phyloP scores from a whole-genome alignment of 2,888 invertebrate species.

The Lamproptera curius region DNA sequence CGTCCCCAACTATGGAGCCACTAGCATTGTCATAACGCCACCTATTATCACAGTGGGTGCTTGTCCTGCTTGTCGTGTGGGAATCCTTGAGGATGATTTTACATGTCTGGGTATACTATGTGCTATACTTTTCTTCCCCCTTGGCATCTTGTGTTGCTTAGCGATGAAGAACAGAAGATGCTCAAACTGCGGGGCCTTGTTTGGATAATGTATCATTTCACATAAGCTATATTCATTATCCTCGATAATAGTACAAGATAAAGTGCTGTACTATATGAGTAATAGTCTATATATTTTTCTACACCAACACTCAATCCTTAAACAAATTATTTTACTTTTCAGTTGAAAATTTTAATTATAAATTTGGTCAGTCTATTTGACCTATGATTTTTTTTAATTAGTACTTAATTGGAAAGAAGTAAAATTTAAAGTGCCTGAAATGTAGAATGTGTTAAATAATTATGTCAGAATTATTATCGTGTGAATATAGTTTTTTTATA shows the following conservation, averaged over 20 bases:
- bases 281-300: slow-evolving; percentile 16
- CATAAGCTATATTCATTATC: neutral
- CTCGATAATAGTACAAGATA: neutral
- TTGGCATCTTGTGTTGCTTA: slow-evolving; percentile 92
- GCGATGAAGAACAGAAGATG: slow-evolving; percentile 90
- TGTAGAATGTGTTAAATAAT: neutral
- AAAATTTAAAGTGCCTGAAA: neutral
- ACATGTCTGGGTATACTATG: slow-evolving; percentile 90
- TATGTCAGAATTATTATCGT: neutral
- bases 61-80: slow-evolving; percentile 93
- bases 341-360: too few species aligned
- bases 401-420: slow-evolving; percentile 1
- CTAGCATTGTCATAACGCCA: slow-evolving; percentile 81
- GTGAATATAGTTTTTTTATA: too few species aligned
- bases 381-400: neutral
- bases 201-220: slow-evolving; percentile 69
- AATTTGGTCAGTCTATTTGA: too few species aligned
- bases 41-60: slow-evolving; percentile 91
- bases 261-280: slow-evolving; percentile 8
- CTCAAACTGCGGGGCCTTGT: slow-evolving; percentile 91
- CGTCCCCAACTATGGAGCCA: slow-evolving; percentile 79
- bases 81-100: slow-evolving; percentile 91
- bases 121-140: slow-evolving; percentile 91
- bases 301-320: slow-evolving; percentile 1
- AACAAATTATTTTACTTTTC: too few species aligned